These are phyloP conservation scores for Drosophila sulfurigaster DNA, from an alignment of 1,140 invertebrate genomes.

Conservation along the genomic window DNA sequence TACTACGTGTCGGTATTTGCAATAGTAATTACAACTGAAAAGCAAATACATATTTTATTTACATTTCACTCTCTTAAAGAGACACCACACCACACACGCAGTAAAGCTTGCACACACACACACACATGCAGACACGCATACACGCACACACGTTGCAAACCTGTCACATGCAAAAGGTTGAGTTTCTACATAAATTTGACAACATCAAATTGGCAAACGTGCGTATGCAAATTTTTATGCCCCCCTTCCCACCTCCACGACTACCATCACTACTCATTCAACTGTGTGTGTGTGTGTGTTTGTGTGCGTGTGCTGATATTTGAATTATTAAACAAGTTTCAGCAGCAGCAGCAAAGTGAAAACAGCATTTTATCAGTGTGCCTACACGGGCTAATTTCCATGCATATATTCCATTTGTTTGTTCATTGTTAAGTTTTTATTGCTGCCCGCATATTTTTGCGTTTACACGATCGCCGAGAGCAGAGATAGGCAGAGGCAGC, in stretches of 20 bases:
- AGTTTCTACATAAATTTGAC: conserved; percentile 35
- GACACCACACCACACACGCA: not conserved
- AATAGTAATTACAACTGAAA: not conserved
- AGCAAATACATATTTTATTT: not conserved
- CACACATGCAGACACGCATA: conserved; percentile 3
- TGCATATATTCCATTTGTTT: conserved; percentile 74
- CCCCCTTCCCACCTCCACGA: not conserved
- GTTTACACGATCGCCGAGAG: conserved; percentile 67
- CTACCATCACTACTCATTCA: not conserved
- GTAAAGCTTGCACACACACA: not conserved
- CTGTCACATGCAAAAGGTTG: conserved; percentile 16
- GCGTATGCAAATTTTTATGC: conserved; percentile 59
- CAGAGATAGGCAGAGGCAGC: not conserved
- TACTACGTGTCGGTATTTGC: conserved; percentile 2
- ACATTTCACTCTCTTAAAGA: not conserved
- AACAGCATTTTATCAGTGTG: conserved; percentile 76
- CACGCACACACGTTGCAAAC: not conserved
- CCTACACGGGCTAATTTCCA: conserved; percentile 66
- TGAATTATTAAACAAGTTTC: conserved; percentile 80
- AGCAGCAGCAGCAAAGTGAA: conserved; percentile 52
- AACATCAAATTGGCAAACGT: conserved; percentile 44
- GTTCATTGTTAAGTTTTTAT: conserved; percentile 76
- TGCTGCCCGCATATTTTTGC: conserved; percentile 72
- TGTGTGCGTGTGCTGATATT: conserved; percentile 49
- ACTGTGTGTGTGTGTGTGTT: not conserved